Evolutionary conservation across 53 echinoderm and acorn worm genomes (phyloP).

Genomic region (Paracentrotus lividus): DNA sequence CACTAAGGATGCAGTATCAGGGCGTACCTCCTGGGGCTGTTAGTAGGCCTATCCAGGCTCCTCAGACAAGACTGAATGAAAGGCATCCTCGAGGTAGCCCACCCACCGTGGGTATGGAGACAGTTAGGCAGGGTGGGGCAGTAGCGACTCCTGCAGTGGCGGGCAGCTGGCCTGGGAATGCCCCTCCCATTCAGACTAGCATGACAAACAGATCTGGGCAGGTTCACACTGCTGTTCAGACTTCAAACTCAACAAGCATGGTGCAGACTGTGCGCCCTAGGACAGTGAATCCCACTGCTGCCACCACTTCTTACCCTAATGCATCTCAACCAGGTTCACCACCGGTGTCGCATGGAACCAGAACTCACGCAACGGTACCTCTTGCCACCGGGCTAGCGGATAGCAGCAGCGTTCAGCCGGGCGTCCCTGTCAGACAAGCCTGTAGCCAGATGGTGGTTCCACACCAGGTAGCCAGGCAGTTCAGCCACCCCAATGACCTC

Average conservation of each 20-base stretch:
- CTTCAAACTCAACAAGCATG: constrained; percentile 34
- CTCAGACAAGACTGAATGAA: constrained; percentile 72
- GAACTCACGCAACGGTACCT: constrained; percentile 24
- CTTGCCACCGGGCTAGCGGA: not conserved
- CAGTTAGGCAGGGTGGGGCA: not conserved
- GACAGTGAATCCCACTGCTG: constrained; percentile 34
- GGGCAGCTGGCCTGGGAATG: constrained; percentile 71
- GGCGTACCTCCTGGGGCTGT: constrained; percentile 40
- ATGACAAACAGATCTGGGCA: constrained; percentile 8
- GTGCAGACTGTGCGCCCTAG: constrained; percentile 59
- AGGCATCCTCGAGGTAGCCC: constrained; percentile 73
- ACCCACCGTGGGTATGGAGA: constrained; percentile 73
- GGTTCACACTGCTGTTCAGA: constrained; percentile 61
- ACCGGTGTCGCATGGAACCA: constrained; percentile 33
- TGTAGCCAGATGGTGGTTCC: constrained; percentile 60
- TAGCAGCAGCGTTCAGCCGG: constrained; percentile 48
- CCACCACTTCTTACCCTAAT: not conserved
- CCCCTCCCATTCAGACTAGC: not conserved
- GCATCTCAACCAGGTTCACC: constrained; percentile 19
- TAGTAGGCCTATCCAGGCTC: constrained; percentile 58
- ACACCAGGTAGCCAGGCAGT: constrained; percentile 58
- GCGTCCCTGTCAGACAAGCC: constrained; percentile 62
- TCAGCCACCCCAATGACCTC: constrained; percentile 51
- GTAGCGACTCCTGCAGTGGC: not conserved
- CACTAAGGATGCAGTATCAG: constrained; percentile 77